Conservation (phyloP, 1,140 invertebrate species). For the Hyphantria cunea region DNA sequence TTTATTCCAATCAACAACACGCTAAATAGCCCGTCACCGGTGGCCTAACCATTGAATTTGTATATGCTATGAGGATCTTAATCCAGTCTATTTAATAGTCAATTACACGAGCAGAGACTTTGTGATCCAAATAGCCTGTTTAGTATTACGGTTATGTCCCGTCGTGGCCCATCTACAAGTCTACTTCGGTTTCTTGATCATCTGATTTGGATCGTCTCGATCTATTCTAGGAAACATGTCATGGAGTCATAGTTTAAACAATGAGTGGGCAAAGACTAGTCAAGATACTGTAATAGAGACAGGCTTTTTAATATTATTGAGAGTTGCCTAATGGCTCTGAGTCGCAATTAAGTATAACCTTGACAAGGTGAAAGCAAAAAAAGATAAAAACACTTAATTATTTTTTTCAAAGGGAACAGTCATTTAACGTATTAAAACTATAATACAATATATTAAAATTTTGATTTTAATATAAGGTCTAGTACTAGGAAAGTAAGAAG, state of each 20-base stretch:
- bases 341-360: too few relatives aligned
- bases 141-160: slow-evolving; percentile 53
- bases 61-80: slow-evolving; percentile 21
- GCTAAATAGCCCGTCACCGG: too few relatives aligned
- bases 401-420: too few relatives aligned
- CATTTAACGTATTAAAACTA: too few relatives aligned
- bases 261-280: slow-evolving; percentile 56
- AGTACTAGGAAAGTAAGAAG: too few relatives aligned
- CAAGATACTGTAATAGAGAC: slow-evolving; percentile 21
- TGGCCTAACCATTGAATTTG: too few relatives aligned
- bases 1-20: too few relatives aligned
- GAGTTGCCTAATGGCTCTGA: too few relatives aligned
- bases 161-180: slow-evolving; percentile 63
- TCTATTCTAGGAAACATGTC: slow-evolving; percentile 71
- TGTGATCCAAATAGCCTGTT: slow-evolving; percentile 53
- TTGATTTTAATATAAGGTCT: too few relatives aligned
- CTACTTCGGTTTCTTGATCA: slow-evolving; percentile 58
- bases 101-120: slow-evolving; percentile 34
- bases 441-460: too few relatives aligned
- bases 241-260: slow-evolving; percentile 70
- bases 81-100: slow-evolving; percentile 25
- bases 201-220: slow-evolving; percentile 72
- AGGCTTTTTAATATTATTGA: slow-evolving; percentile 2
- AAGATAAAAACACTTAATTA: too few relatives aligned
- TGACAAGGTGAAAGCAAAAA: too few relatives aligned